These are phyloP conservation scores for Axea sp. DNA, from an alignment of 2,888 invertebrate genomes.

Conservation along the genomic window DNA sequence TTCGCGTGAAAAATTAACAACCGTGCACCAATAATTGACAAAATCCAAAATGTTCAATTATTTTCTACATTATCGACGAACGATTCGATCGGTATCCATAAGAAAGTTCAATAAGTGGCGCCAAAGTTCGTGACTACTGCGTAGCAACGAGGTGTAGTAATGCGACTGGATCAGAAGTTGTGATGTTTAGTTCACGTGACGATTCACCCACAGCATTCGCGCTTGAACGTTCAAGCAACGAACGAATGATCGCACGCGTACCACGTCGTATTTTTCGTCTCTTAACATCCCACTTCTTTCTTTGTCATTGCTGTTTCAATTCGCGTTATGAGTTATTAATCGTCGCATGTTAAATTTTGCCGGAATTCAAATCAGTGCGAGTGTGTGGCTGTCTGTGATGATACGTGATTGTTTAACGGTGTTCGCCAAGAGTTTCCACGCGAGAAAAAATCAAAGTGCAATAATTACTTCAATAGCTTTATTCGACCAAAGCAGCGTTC, in stretches of 20 bases:
- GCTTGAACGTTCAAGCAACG: constrained; percentile 36
- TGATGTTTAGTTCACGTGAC: constrained; percentile 43
- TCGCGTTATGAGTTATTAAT: neutral
- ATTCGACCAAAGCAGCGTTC: neutral
- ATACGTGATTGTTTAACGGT: constrained; percentile 33
- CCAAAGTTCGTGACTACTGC: constrained; percentile 43
- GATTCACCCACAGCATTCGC: constrained; percentile 47
- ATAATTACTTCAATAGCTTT: constrained; percentile 25
- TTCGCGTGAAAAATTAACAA: too few species aligned
- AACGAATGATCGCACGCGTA: constrained; percentile 6
- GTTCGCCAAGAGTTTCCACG: constrained; percentile 5
- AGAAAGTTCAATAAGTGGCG: constrained; percentile 25
- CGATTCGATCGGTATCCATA: constrained; percentile 1
- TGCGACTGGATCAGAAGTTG: constrained; percentile 31
- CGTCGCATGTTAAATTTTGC: neutral
- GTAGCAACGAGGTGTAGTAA: constrained; percentile 47
- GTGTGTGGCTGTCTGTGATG: constrained; percentile 40
- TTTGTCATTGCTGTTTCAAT: constrained; percentile 4
- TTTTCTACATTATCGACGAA: constrained; percentile 7
- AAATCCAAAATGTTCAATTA: too few species aligned
- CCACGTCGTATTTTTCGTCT: neutral
- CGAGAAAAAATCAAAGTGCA: constrained; percentile 30
- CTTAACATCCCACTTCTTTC: constrained; percentile 1
- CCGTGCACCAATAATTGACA: too few species aligned
- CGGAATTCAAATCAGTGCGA: too few species aligned